A percentile compares a stretch with the other conserved stretches of the same genome.
Conservation (phyloP, 2,888 invertebrate species). For the Tiphia femorata region DNA sequence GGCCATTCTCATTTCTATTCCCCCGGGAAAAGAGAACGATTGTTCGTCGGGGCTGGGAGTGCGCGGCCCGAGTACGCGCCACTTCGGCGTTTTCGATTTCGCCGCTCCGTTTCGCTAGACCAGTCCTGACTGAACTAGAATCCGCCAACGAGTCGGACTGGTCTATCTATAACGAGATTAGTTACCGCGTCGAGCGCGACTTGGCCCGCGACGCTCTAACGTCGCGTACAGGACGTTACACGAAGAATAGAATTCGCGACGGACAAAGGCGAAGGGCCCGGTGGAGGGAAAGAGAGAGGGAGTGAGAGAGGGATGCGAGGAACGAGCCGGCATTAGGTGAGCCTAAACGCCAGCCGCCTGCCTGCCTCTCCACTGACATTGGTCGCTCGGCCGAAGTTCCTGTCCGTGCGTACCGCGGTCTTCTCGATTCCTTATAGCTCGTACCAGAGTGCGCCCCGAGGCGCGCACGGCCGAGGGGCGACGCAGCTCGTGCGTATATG, state of each 20-base stretch:
- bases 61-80: background rate
- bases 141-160: constrained; percentile 48
- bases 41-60: no score
- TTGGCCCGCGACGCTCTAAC: constrained; percentile 26
- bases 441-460: no score
- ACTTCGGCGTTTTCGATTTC: constrained; percentile 31
- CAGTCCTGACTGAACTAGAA: constrained; percentile 44
- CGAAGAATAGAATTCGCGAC: constrained; percentile 35
- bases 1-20: no score
- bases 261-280: constrained; percentile 24
- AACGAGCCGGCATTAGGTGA: constrained; percentile 28
- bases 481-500: no score
- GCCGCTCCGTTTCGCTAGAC: constrained; percentile 35
- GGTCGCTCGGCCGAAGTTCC: constrained; percentile 29
- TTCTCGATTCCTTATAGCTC: background rate
- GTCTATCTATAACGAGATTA: constrained; percentile 62
- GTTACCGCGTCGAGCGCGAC: constrained; percentile 41
- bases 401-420: no score
- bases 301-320: background rate
- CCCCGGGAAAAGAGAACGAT: no score
- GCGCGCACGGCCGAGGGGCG: no score
- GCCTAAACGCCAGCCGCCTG: constrained; percentile 33
- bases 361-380: constrained; percentile 31
- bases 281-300: background rate
- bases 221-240: constrained; percentile 41